phyloP scores from a whole-genome alignment of 37 sponge, comb jelly and placozoan species.

The Agelas oroides region DNA sequence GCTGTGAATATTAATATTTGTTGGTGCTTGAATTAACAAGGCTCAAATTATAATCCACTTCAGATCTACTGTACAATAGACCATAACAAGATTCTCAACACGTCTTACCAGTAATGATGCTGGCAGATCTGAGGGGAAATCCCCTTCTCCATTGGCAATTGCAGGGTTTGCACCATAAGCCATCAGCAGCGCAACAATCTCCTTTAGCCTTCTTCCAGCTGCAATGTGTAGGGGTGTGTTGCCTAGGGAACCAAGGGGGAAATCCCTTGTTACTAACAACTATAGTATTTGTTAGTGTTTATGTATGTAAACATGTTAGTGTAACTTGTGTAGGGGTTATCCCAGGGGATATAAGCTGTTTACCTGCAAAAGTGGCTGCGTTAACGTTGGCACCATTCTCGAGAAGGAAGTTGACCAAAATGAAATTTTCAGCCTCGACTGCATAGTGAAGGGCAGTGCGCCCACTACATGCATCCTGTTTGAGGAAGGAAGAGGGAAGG shows the following conservation, averaged over 20 bases:
- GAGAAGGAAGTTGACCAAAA: slow-evolving; percentile 72
- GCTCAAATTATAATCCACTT: no score
- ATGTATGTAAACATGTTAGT: background rate
- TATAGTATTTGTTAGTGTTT: slow-evolving; percentile 7
- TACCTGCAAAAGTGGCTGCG: slow-evolving; percentile 78
- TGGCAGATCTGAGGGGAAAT: slow-evolving; percentile 81
- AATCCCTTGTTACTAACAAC: background rate
- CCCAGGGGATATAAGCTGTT: background rate
- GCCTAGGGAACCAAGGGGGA: slow-evolving; percentile 44
- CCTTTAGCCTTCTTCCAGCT: slow-evolving; percentile 82
- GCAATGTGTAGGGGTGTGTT: slow-evolving; percentile 92
- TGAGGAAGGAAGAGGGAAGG: background rate
- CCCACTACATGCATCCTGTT: slow-evolving; percentile 83
- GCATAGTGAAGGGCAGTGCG: slow-evolving; percentile 88
- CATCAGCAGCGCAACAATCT: slow-evolving; percentile 89
- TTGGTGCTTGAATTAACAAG: no score
- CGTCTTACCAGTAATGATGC: slow-evolving; percentile 68
- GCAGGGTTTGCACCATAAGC: slow-evolving; percentile 88
- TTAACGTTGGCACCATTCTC: slow-evolving; percentile 77
- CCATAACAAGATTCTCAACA: no score
- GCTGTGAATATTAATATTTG: no score
- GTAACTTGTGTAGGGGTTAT: background rate
- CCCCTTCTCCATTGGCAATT: slow-evolving; percentile 83
- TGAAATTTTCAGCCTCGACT: slow-evolving; percentile 83
- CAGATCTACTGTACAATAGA: no score